phyloP scores from a whole-genome alignment of 30 jellyfish, hydroid and myxozoan species.

The Pseudorhiza aurosa region DNA sequence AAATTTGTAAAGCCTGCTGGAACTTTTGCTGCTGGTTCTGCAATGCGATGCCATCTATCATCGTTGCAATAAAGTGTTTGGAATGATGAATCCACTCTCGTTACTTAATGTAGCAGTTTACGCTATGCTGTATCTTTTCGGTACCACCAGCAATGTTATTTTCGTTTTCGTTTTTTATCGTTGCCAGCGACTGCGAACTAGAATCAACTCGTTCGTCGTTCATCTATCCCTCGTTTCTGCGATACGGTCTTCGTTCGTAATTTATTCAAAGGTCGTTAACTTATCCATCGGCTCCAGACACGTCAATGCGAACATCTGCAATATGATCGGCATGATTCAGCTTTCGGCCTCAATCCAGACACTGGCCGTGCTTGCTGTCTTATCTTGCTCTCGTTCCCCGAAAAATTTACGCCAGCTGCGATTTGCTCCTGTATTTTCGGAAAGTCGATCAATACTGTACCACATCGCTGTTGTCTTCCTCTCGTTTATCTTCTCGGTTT shows the following conservation, averaged over 20 bases:
- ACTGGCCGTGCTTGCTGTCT: neutral
- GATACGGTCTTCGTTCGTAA: slow-evolving; percentile 35
- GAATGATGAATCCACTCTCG: too few relatives aligned
- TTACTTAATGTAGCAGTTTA: too few relatives aligned
- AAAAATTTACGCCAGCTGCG: neutral
- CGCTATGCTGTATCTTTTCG: slow-evolving; percentile 4
- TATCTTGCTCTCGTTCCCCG: slow-evolving; percentile 1
- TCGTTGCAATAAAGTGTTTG: too few relatives aligned
- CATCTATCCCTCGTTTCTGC: slow-evolving; percentile 20
- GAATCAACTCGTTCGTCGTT: neutral
- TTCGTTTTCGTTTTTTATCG: neutral
- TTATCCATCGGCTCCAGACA: slow-evolving; percentile 12
- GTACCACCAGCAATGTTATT: slow-evolving; percentile 19
- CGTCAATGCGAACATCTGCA: slow-evolving; percentile 41
- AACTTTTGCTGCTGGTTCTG: too few relatives aligned
- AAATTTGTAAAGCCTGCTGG: too few relatives aligned
- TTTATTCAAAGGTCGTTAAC: slow-evolving; percentile 55
- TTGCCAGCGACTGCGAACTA: neutral
- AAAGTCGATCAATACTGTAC: neutral
- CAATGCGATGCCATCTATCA: too few relatives aligned
- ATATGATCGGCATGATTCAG: slow-evolving; percentile 25
- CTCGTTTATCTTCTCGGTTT: slow-evolving; percentile 7
- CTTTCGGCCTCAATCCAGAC: slow-evolving; percentile 8
- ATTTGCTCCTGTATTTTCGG: neutral
- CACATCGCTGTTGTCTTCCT: slow-evolving; percentile 5